A percentile compares a stretch with the other conserved stretches of the same genome.
Evolutionary conservation across 2,888 invertebrate species (phyloP).

Genomic region (Xanthia icteritia): DNA sequence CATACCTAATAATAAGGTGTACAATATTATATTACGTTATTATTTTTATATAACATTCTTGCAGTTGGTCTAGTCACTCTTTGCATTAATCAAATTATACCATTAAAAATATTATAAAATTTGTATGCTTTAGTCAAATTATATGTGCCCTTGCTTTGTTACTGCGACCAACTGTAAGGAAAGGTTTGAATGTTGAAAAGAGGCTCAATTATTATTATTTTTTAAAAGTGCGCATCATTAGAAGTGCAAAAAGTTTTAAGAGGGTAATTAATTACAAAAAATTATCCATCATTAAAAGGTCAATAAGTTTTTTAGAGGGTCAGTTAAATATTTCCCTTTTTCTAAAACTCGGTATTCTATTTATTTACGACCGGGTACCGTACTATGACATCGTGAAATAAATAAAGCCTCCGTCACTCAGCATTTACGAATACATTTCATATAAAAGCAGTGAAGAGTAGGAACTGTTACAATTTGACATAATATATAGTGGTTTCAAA

Average conservation of each 20-base stretch:
- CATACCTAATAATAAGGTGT: too few relatives aligned
- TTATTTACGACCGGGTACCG: not conserved
- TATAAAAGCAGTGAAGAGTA: constrained; percentile 54
- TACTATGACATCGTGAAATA: constrained; percentile 28
- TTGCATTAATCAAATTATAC: too few relatives aligned
- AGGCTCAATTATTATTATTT: not conserved
- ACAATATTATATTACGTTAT: too few relatives aligned
- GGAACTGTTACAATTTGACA: constrained; percentile 68
- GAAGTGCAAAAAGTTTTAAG: not conserved
- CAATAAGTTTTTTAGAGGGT: not conserved
- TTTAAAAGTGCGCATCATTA: not conserved
- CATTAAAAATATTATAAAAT: too few relatives aligned
- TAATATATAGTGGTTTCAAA: constrained; percentile 67
- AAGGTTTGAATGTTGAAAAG: not conserved
- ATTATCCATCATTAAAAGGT: not conserved
- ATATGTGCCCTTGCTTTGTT: not conserved
- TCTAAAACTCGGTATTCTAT: not conserved
- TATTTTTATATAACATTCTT: too few relatives aligned
- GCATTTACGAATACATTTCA: constrained; percentile 49
- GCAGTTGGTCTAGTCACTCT: too few relatives aligned
- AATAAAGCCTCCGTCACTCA: constrained; percentile 40
- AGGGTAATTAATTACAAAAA: not conserved
- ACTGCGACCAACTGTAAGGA: not conserved
- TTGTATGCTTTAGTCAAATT: too few relatives aligned
- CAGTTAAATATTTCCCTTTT: not conserved